A percentile compares a stretch with the other conserved stretches of the same genome.
Conservation (phyloP, 2,888 invertebrate species). For the Poecilobothrus nobilitatus region DNA sequence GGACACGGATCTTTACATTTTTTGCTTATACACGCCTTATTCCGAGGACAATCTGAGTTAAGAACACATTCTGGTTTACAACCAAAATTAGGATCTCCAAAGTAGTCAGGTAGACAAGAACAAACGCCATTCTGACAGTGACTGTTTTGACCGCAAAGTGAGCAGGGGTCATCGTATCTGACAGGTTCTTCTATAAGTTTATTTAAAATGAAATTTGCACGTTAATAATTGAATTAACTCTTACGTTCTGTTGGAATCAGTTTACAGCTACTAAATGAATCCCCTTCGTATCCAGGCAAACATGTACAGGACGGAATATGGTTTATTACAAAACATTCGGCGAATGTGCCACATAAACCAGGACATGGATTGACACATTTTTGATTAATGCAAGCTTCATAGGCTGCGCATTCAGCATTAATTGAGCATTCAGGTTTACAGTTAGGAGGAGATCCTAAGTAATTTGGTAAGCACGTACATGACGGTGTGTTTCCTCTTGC, state of each 20-base stretch:
- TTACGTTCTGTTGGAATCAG: slow-evolving; percentile 39
- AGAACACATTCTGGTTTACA: slow-evolving; percentile 76
- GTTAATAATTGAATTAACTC: slow-evolving; percentile 22
- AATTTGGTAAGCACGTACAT: slow-evolving; percentile 58
- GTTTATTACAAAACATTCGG: slow-evolving; percentile 62
- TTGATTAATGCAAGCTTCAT: slow-evolving; percentile 60
- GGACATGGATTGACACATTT: slow-evolving; percentile 66
- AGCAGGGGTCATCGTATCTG: no score
- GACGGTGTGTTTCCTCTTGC: slow-evolving; percentile 50
- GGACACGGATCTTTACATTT: slow-evolving; percentile 74
- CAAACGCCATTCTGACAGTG: no score
- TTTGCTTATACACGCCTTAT: slow-evolving; percentile 60
- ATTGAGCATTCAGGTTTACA: slow-evolving; percentile 70
- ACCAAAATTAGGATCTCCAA: slow-evolving; percentile 65
- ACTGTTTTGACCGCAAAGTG: no score
- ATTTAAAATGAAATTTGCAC: slow-evolving; percentile 38
- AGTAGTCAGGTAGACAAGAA: slow-evolving; percentile 22
- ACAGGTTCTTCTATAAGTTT: slow-evolving; percentile 47
- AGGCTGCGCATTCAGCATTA: slow-evolving; percentile 59
- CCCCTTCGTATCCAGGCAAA: slow-evolving; percentile 49
- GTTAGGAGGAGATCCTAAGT: slow-evolving; percentile 59
- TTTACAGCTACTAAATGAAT: slow-evolving; percentile 54
- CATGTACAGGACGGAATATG: slow-evolving; percentile 58
- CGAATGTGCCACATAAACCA: slow-evolving; percentile 59
- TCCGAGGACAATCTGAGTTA: slow-evolving; percentile 61